Conservation (phyloP, 2,888 invertebrate species). For the Caenorhabditis panamensis region DNA sequence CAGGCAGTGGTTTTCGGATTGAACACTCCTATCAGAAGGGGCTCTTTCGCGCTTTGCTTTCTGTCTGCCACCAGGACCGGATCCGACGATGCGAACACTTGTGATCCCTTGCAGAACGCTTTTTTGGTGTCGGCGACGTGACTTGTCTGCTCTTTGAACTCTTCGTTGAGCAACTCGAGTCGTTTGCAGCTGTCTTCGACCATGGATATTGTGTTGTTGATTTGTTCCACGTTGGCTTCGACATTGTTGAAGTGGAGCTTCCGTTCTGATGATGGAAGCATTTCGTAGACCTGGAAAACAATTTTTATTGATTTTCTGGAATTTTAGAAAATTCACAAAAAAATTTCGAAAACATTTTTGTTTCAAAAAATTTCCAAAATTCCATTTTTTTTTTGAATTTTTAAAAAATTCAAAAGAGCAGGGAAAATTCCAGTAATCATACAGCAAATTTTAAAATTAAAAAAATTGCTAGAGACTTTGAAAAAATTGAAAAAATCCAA, state of each 20-base stretch:
- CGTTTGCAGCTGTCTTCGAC: conserved; percentile 23
- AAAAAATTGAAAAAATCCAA: too few relatives aligned
- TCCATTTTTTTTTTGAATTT: too few relatives aligned
- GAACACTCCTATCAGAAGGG: conserved; percentile 54
- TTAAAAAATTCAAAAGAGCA: too few relatives aligned
- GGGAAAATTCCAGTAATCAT: too few relatives aligned
- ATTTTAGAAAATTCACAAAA: too few relatives aligned
- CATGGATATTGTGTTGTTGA: conserved; percentile 25
- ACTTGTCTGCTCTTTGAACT: background rate
- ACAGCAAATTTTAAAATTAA: too few relatives aligned
- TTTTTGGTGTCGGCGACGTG: background rate
- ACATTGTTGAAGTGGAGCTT: conserved; percentile 39
- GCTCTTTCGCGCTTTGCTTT: conserved; percentile 56
- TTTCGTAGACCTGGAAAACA: too few relatives aligned
- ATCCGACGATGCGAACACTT: conserved; percentile 23
- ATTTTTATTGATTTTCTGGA: too few relatives aligned
- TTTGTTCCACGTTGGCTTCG: conserved; percentile 24
- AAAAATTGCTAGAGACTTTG: too few relatives aligned
- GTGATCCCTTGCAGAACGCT: conserved; percentile 12
- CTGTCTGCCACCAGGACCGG: conserved; percentile 50
- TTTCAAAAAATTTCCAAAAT: too few relatives aligned
- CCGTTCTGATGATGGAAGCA: background rate
- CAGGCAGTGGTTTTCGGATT: conserved; percentile 27
- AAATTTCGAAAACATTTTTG: too few relatives aligned
- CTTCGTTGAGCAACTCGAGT: conserved; percentile 11